These are phyloP conservation scores for Sminthurides aquaticus DNA, from an alignment of 2,888 invertebrate genomes.

Conservation along the genomic window DNA sequence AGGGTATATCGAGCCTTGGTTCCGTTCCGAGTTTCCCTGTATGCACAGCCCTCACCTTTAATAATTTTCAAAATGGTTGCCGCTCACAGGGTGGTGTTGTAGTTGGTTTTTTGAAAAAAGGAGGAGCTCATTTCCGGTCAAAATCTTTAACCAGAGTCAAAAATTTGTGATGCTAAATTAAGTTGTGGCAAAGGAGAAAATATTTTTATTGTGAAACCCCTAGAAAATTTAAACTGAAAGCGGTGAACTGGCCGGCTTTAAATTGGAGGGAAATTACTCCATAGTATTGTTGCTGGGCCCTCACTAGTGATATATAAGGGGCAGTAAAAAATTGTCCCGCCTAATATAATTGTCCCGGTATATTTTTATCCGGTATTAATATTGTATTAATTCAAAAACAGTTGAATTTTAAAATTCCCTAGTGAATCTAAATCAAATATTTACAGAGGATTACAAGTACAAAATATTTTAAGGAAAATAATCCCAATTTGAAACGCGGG, in stretches of 20 bases:
- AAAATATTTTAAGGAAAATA: no score
- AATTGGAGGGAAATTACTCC: background rate
- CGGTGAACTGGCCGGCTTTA: background rate
- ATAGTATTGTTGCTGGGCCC: no score
- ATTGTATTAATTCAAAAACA: background rate
- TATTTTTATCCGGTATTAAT: no score
- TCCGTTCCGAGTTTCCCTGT: background rate
- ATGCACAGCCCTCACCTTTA: background rate
- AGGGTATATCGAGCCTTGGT: slow-evolving; percentile 1
- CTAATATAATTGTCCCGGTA: no score
- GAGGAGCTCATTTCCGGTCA: no score
- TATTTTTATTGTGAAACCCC: no score
- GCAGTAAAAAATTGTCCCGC: no score
- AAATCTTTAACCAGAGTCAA: background rate
- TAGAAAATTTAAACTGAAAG: no score
- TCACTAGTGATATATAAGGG: no score
- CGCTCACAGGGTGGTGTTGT: slow-evolving; percentile 7
- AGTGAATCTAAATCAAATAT: no score
- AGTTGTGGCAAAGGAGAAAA: background rate
- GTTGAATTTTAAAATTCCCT: background rate
- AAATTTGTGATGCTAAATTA: background rate
- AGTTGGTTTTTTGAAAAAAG: slow-evolving; percentile 7
- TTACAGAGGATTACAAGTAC: no score
- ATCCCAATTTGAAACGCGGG: no score
- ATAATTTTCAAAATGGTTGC: slow-evolving; percentile 22